Evolutionary conservation across 2,888 invertebrate genomes (phyloP), one percentile per base, ranked within the genome.

Genomic region (Hirtodrosophila histrioides): DNA sequence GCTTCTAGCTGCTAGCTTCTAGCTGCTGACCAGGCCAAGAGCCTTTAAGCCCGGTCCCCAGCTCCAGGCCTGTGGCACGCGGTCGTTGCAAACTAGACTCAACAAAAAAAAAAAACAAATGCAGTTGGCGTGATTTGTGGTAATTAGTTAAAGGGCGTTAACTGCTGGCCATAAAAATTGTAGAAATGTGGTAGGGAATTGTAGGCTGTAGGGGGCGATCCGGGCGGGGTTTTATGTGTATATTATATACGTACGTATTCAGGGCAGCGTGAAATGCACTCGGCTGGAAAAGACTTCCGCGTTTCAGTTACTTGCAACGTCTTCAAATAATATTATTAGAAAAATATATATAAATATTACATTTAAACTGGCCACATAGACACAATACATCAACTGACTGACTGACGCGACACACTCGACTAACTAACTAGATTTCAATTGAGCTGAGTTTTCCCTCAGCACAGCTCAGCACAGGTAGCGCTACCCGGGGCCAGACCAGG

Each of bases 71-170:
- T 6, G 27, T 6, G 27, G 27, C 27, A 27, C 5, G 27, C 27
- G 27, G 6, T 27, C 4, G 27, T 5, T 27, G 27, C 27, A 27
- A 27, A 17, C 17, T 17, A 17, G 17, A 17, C 17, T 17, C 17
- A 17, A 17, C 17, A 17, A 17, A 17, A 17, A 17, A 17, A 17
- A 17, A 17, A 1, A 17, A 17, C 17, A 17, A 17, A 17, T 17
- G 17, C 23, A 17, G 50, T 41, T 69, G 41, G 40, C 88, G 83
- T 82, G 81, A 31, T 46, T 44, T 33, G 27, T 9, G 33, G 50
- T 50, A 86, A 88, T 82, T 82, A 86, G 72, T 75, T 68, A 66
- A 75, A 75, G 88, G 79, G 86, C 88, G 88, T 88, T 87, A 82
- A 87, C 83, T 85, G 88, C 71, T 80, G 83, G 77, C 29, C n/a